A percentile compares a stretch with the other conserved stretches of the same genome.
Evolutionary conservation across 2,888 invertebrate genomes (phyloP).

Genomic region (Salticus scenicus): DNA sequence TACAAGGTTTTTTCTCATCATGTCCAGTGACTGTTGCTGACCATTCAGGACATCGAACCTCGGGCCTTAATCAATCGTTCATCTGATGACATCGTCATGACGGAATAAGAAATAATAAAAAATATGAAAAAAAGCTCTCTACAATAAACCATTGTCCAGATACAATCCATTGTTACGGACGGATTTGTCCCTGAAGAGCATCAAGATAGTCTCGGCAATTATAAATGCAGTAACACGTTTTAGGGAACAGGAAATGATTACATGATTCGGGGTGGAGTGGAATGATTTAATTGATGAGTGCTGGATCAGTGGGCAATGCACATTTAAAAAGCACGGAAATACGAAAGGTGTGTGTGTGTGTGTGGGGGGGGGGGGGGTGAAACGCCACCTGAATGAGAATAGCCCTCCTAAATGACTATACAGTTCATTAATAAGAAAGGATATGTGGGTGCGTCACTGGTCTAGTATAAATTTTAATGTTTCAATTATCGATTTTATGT

Average conservation of each 20-base stretch:
- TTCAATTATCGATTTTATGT: too few species aligned
- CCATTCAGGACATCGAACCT: slow-evolving; percentile 53
- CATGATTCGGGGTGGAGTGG: neutral
- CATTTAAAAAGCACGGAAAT: neutral
- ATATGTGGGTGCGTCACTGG: too few species aligned
- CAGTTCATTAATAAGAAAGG: neutral
- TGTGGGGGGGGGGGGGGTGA: neutral
- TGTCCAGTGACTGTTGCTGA: neutral
- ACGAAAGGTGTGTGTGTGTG: too few species aligned
- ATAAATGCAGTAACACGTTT: slow-evolving; percentile 32
- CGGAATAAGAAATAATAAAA: slow-evolving; percentile 11
- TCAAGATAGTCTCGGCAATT: slow-evolving; percentile 32
- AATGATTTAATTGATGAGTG: slow-evolving; percentile 3
- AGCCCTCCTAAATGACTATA: neutral
- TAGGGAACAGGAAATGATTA: slow-evolving; percentile 48
- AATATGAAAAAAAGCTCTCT: slow-evolving; percentile 18
- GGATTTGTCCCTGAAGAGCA: slow-evolving; percentile 24
- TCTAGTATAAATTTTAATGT: too few species aligned
- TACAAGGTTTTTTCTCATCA: neutral
- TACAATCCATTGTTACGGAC: slow-evolving; percentile 35
- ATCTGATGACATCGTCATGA: slow-evolving; percentile 52
- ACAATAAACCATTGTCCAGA: slow-evolving; percentile 36
- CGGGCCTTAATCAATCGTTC: slow-evolving; percentile 39
- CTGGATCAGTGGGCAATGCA: slow-evolving; percentile 1
- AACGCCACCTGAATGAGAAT: neutral